These are phyloP conservation scores for Nomada lathburiana DNA, from an alignment of 2,888 invertebrate species.

Conservation along the genomic window DNA sequence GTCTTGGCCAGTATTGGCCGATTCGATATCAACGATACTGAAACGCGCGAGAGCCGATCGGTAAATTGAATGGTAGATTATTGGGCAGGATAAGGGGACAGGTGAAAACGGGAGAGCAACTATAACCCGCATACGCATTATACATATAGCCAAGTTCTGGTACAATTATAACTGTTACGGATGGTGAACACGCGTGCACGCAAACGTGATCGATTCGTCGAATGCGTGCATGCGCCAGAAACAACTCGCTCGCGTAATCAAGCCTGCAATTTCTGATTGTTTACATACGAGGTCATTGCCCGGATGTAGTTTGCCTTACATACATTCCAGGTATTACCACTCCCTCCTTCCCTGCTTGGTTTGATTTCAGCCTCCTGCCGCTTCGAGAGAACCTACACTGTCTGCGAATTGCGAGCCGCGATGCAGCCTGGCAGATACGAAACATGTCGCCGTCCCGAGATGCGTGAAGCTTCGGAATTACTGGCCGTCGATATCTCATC, in stretches of 20 bases:
- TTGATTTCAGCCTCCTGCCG: constrained; percentile 41
- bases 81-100: constrained; percentile 19
- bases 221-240: constrained; percentile 50
- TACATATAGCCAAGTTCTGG: not conserved
- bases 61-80: constrained; percentile 27
- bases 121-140: constrained; percentile 43
- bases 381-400: constrained; percentile 26
- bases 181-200: constrained; percentile 38
- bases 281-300: constrained; percentile 84
- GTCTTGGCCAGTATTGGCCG: not conserved
- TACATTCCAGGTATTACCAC: constrained; percentile 76
- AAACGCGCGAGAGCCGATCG: constrained; percentile 7
- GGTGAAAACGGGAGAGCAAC: constrained; percentile 45
- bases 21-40: not conserved
- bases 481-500: too few species aligned
- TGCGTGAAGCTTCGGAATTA: not conserved
- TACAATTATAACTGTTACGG: constrained; percentile 46
- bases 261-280: constrained; percentile 81
- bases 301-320: constrained; percentile 82
- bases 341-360: constrained; percentile 49
- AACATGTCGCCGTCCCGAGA: not conserved
- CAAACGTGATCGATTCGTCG: constrained; percentile 53
- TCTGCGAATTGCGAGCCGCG: not conserved
- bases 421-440: not conserved
- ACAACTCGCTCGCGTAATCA: constrained; percentile 66